These are phyloP conservation scores for Crocidura indochinensis DNA, from an alignment of 2,797 vertebrate species.

Conservation along the genomic window DNA sequence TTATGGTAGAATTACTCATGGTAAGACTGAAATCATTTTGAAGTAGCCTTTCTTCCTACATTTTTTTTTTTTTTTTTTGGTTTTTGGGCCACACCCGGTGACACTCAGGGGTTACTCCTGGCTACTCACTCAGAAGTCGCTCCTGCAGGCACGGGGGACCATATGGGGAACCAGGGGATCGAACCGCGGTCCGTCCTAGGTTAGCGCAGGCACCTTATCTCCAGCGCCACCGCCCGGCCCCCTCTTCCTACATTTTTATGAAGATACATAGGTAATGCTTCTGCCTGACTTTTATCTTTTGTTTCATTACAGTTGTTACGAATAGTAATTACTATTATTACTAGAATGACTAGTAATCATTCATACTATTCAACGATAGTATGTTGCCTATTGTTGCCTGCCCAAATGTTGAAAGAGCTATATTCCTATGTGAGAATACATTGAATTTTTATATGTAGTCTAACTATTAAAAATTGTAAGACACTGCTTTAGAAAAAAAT, in stretches of 20 bases:
- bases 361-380: too few species aligned
- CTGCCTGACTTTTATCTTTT: neutral
- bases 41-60: neutral
- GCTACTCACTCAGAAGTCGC: too few species aligned
- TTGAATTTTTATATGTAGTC: neutral
- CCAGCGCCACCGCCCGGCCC: too few species aligned
- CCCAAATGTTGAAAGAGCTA: neutral
- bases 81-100: neutral
- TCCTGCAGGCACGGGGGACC: too few species aligned
- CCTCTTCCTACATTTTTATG: too few species aligned
- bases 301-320: neutral
- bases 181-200: too few species aligned
- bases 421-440: neutral
- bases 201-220: too few species aligned
- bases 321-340: too few species aligned
- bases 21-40: neutral
- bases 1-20: neutral
- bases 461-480: neutral
- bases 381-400: neutral
- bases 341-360: too few species aligned
- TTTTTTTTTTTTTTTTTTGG: neutral
- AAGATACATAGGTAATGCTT: too few species aligned
- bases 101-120: too few species aligned
- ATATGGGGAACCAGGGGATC: too few species aligned
- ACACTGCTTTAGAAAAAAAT: constrained; percentile 22